A percentile compares a stretch with the other conserved stretches of the same genome.
These are phyloP conservation scores for Grallaria varia DNA, from an alignment of 2,113 vertebrate species.

Conservation along the genomic window DNA sequence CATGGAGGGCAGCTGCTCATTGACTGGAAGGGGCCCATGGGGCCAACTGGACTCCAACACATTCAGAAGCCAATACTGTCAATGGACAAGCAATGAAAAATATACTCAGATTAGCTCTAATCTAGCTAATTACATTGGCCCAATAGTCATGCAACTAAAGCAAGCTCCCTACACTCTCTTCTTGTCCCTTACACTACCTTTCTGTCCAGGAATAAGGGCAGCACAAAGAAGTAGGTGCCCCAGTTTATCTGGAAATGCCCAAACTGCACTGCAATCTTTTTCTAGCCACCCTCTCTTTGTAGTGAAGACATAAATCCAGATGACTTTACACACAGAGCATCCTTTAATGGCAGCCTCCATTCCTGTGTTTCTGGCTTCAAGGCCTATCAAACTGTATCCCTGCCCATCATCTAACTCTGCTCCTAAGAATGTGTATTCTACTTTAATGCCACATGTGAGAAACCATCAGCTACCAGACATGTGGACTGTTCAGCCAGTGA, in stretches of 20 bases:
- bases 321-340: neutral
- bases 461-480: neutral
- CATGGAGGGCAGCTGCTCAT: neutral
- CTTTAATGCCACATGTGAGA: neutral
- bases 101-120: neutral
- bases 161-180: neutral
- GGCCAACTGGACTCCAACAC: neutral
- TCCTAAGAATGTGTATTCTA: neutral
- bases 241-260: neutral
- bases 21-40: neutral
- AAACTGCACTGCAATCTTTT: neutral
- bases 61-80: neutral
- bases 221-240: neutral
- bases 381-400: neutral
- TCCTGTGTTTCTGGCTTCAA: neutral
- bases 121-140: neutral
- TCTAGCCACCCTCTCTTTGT: neutral
- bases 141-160: neutral
- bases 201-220: neutral
- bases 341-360: neutral
- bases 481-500: neutral
- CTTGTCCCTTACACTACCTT: neutral
- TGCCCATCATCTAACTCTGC: neutral
- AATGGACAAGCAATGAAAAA: neutral
- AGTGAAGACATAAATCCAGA: accelerated